Conservation (phyloP, 2,113 vertebrate species). For the Tupaia chinensis region DNA sequence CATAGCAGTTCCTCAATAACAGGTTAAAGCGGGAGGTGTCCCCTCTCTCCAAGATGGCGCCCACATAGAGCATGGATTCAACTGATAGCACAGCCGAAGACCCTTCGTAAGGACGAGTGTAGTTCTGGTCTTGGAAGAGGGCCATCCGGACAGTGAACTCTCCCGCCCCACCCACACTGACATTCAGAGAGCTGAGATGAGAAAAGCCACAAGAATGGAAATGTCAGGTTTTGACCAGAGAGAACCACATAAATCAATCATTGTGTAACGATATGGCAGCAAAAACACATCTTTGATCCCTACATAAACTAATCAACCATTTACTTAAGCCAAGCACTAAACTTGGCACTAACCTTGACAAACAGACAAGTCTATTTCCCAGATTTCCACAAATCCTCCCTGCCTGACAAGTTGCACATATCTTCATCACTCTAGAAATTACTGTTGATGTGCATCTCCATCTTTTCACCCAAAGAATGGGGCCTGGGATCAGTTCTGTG, state of each 20-base stretch:
- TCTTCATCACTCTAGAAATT: background rate
- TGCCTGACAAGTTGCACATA: too few species aligned
- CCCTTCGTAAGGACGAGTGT: constrained; percentile 72
- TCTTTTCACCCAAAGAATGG: background rate
- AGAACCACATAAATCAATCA: background rate
- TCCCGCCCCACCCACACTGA: constrained; percentile 65
- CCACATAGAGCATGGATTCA: constrained; percentile 76
- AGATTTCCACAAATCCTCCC: background rate
- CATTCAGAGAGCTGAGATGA: constrained; percentile 71
- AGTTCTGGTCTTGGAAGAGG: constrained; percentile 79
- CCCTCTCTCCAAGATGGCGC: constrained; percentile 64
- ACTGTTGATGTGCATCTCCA: fast-evolving
- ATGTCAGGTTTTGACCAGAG: background rate
- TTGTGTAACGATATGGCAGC: background rate
- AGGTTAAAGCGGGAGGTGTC: constrained; percentile 72
- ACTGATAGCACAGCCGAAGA: background rate
- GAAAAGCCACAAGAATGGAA: background rate
- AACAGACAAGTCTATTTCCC: background rate
- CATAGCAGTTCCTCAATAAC: constrained; percentile 81
- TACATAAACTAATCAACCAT: background rate
- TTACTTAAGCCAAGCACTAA: background rate
- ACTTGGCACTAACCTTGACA: background rate
- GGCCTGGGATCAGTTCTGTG: background rate
- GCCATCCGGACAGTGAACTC: constrained; percentile 80
- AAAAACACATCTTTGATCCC: background rate